phyloP scores from a whole-genome alignment of 1,140 invertebrate species.

The Cotesia glomerata region DNA sequence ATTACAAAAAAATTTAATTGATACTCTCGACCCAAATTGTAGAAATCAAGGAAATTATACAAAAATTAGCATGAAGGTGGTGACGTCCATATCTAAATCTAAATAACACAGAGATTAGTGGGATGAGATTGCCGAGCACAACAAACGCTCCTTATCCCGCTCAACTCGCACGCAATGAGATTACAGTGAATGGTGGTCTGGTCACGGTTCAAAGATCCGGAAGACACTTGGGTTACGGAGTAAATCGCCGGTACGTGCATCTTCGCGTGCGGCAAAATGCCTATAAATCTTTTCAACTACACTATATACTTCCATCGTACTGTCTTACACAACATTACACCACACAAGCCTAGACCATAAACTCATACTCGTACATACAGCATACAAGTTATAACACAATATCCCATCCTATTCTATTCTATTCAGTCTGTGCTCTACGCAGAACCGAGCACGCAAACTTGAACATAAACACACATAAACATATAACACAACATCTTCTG shows the following conservation, averaged over 20 bases:
- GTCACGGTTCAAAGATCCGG: constrained; percentile 38
- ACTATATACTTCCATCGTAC: too few relatives aligned
- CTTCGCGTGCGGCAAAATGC: constrained; percentile 32
- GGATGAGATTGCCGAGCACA: neutral
- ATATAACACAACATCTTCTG: neutral
- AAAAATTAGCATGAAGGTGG: neutral
- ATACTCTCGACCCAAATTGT: neutral
- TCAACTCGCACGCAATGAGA: constrained; percentile 29
- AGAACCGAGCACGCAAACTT: constrained; percentile 27
- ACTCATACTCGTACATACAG: too few relatives aligned
- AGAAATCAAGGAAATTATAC: neutral
- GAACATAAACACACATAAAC: constrained; percentile 17
- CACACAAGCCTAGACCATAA: too few relatives aligned
- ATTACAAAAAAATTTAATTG: too few relatives aligned
- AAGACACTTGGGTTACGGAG: constrained; percentile 29
- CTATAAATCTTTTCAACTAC: constrained; percentile 32
- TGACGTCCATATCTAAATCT: constrained; percentile 10
- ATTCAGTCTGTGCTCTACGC: constrained; percentile 26
- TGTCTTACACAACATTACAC: too few relatives aligned
- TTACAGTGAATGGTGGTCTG: constrained; percentile 32
- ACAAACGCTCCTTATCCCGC: constrained; percentile 32
- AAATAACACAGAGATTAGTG: neutral
- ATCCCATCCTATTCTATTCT: too few relatives aligned
- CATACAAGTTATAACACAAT: too few relatives aligned
- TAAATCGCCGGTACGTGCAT: constrained; percentile 27